phyloP scores from a whole-genome alignment of 2,113 vertebrate genomes.

The Zosterops borbonicus region DNA sequence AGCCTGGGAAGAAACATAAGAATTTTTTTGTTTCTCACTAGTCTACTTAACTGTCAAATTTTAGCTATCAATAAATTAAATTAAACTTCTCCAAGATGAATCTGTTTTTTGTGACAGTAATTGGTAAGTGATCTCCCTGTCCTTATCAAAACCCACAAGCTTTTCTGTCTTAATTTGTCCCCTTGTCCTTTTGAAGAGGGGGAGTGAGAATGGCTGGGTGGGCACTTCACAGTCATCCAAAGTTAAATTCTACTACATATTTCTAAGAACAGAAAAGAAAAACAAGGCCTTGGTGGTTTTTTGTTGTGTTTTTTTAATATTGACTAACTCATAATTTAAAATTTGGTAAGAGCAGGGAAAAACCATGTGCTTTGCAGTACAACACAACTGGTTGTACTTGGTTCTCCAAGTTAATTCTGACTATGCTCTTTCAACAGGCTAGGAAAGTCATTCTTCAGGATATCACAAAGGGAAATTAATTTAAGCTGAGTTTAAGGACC shows the following conservation, averaged over 20 bases:
- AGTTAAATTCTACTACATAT: neutral
- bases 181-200: neutral
- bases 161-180: neutral
- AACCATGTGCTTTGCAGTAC: neutral
- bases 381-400: neutral
- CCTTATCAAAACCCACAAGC: fast-evolving
- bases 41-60: neutral
- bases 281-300: fast-evolving
- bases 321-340: neutral
- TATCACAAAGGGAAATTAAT: neutral
- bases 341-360: neutral
- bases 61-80: neutral
- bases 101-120: neutral
- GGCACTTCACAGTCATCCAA: neutral
- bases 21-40: neutral
- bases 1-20: neutral
- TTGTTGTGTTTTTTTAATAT: neutral
- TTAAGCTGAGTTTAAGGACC: neutral
- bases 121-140: neutral
- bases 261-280: neutral
- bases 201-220: neutral
- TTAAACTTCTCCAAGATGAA: neutral
- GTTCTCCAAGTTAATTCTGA: neutral
- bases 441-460: neutral
- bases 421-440: neutral